A percentile compares a stretch with the other conserved stretches of the same genome.
phyloP scores from a whole-genome alignment of 2,888 invertebrate species.

The Clostera curtula region DNA sequence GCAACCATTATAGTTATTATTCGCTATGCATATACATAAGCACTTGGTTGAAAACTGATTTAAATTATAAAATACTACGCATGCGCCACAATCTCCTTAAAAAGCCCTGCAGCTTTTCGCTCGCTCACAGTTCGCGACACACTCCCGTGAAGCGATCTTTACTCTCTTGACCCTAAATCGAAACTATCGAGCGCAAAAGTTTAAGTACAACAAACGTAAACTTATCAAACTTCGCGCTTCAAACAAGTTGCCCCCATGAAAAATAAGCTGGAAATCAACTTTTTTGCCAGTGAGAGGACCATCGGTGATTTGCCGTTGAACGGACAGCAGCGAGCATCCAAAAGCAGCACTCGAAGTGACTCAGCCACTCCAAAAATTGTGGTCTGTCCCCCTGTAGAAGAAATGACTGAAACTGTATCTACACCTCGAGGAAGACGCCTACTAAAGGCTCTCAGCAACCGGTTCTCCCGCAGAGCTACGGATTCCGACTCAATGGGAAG shows the following conservation, averaged over 20 bases:
- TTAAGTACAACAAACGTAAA: constrained; percentile 15
- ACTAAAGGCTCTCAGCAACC: constrained; percentile 78
- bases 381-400: constrained; percentile 66
- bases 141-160: constrained; percentile 36
- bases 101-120: constrained; percentile 28
- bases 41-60: too few relatives aligned
- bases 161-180: constrained; percentile 22
- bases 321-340: constrained; percentile 34
- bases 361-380: constrained; percentile 62
- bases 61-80: constrained; percentile 38
- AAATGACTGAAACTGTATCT: constrained; percentile 72
- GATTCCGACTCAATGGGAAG: constrained; percentile 59
- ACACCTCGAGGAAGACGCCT: constrained; percentile 77
- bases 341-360: constrained; percentile 38
- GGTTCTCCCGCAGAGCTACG: constrained; percentile 72
- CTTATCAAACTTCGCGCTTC: constrained; percentile 13
- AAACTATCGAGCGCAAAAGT: constrained; percentile 45
- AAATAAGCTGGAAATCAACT: constrained; percentile 50
- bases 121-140: constrained; percentile 46
- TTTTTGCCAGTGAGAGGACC: constrained; percentile 49
- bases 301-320: constrained; percentile 45
- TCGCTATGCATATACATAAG: too few relatives aligned
- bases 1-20: too few relatives aligned
- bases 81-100: constrained; percentile 47
- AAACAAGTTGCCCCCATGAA: constrained; percentile 52